A percentile compares a stretch with the other conserved stretches of the same genome.
Conservation (phyloP, 1,140 invertebrate species). For the Bombyx mori region ASM3026992v2 NC_085117.1:6302001-6302500, state of each 20-base stretch:
- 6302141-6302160: constrained; percentile 75
- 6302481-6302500: neutral
- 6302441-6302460: neutral
- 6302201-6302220: constrained; percentile 77
- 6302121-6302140: constrained; percentile 73
- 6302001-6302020: constrained; percentile 50
- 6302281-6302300: constrained; percentile 80
- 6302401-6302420: constrained; percentile 85
- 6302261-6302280: constrained; percentile 82
- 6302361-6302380: constrained; percentile 79
- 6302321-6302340: constrained; percentile 71
- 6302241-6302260: constrained; percentile 81
- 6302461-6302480: neutral
- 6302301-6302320: constrained; percentile 79
- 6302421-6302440: constrained; percentile 69
- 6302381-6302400: constrained; percentile 85
- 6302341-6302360: constrained; percentile 77
- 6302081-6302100: constrained; percentile 42
- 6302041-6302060: constrained; percentile 67
- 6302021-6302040: constrained; percentile 53
- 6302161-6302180: constrained; percentile 76
- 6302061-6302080: constrained; percentile 45
- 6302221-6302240: constrained; percentile 76
- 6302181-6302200: constrained; percentile 80
- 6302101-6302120: constrained; percentile 26